Evolutionary conservation across 35 echinoderm and acorn worm genomes (phyloP), one percentile per base, ranked within the genome.

Genomic region (Stichopus chloronotus): DNA sequence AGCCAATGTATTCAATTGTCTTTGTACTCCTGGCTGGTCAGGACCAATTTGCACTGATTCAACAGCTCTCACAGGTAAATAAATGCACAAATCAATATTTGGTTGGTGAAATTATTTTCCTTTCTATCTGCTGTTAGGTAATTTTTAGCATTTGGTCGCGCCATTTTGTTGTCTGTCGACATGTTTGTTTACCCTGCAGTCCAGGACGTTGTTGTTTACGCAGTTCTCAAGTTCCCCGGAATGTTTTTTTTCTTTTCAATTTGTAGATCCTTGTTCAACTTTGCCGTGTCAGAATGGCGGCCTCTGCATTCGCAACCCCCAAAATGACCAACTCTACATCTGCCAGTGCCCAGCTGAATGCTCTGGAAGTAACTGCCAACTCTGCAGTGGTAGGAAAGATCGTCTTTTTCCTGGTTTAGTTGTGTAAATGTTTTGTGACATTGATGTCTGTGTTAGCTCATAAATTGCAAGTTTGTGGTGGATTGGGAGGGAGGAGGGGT

Each of bases 11-110:
- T 91, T 91, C 54, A 91, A 77, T 24, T 91, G 90, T 79, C 43
- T 76, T 7, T 93, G 92, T 78, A 93, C 92, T 12, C 5, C 92
- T 25, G 92, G 58, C 24, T 93, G 92, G 92, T 14, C 92, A 72
- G 92, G 92, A 53, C 10, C 57, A 7, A 74, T 43, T 7, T 93
- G 92, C 78, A 63, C 61, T 7, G 53, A 87, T 16, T 0, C 57
- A 11, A 58, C 84, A 12, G 84, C 84, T 10, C 5, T 63, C 84
- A 59, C 84, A 55, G 84, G 53, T 87, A 87, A 14, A 43, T 43
- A 43, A 43, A 43, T 43, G 30, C 30, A 43, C 30, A 43, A 43
- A 43, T 43, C 30, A 43, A 43, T 43, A 43, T 43, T 43, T 43
- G 30, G 30, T 43, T 3, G 30, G 30, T 43, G 30, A 43, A 43